Evolutionary conservation across 2,113 vertebrate species (phyloP).

Genomic region (Clarias magur): DNA sequence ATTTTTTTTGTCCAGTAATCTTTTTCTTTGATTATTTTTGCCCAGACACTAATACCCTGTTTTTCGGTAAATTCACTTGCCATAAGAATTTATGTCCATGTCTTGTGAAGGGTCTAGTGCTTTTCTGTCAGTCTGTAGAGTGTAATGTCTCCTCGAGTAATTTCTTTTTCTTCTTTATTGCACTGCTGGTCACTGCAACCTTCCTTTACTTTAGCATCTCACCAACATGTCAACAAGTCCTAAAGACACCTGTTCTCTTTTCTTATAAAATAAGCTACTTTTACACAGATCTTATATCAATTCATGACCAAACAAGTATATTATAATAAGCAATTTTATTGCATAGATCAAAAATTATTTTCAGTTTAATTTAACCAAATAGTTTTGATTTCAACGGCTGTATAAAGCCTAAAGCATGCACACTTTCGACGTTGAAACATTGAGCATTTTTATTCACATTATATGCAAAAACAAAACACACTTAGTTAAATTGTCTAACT

Average conservation of each 20-base stretch:
- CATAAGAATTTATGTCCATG: slow-evolving; percentile 9
- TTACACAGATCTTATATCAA: neutral
- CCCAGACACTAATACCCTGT: neutral
- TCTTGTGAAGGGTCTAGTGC: slow-evolving; percentile 8
- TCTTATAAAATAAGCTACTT: neutral
- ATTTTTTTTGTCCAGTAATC: neutral
- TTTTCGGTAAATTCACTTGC: neutral
- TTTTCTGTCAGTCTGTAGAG: slow-evolving; percentile 31
- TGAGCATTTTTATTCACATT: too few relatives aligned
- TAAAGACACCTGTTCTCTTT: neutral
- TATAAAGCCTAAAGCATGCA: too few relatives aligned
- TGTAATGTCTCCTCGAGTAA: slow-evolving; percentile 15
- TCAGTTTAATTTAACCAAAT: neutral
- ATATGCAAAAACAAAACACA: too few relatives aligned
- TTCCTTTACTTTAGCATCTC: neutral
- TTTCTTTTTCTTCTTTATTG: slow-evolving; percentile 16
- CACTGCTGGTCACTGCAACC: slow-evolving; percentile 26
- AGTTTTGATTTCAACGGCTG: neutral
- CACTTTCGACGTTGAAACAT: too few relatives aligned
- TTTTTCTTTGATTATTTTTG: neutral
- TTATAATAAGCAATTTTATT: neutral
- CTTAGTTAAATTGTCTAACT: too few relatives aligned
- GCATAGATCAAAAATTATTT: neutral
- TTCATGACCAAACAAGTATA: neutral
- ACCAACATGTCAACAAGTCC: neutral